A percentile compares a stretch with the other conserved stretches of the same genome.
phyloP scores from a whole-genome alignment of 2,888 invertebrate species.

The Pyrrhia umbra region DNA sequence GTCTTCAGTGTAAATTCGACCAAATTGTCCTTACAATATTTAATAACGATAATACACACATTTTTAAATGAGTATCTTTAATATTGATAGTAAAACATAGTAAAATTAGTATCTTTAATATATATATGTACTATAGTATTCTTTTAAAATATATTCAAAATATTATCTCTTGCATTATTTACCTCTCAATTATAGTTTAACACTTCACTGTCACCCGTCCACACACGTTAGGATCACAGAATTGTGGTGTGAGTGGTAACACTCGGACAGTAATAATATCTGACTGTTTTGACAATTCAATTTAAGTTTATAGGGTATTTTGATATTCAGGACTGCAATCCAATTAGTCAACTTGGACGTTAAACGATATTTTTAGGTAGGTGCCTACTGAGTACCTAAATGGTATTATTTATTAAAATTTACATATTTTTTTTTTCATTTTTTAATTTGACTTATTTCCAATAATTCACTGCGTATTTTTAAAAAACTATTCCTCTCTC shows the following conservation, averaged over 20 bases:
- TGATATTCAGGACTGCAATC: conserved; percentile 9
- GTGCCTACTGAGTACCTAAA: background rate
- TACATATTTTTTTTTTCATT: too few relatives aligned
- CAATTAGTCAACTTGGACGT: conserved; percentile 14
- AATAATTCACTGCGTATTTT: too few relatives aligned
- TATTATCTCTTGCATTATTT: background rate
- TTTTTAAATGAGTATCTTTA: too few relatives aligned
- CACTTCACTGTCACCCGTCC: background rate
- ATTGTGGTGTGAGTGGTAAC: conserved; percentile 28
- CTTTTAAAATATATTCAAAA: background rate
- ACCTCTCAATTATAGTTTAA: conserved; percentile 8
- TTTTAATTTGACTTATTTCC: too few relatives aligned
- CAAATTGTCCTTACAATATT: too few relatives aligned
- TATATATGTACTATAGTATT: too few relatives aligned
- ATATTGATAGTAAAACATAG: too few relatives aligned
- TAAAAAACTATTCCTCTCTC: too few relatives aligned
- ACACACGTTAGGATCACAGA: conserved; percentile 24
- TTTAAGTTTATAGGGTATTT: conserved; percentile 6
- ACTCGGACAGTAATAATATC: conserved; percentile 21
- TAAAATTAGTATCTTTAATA: too few relatives aligned
- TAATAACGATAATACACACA: too few relatives aligned
- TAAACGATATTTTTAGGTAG: conserved; percentile 8
- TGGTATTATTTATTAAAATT: background rate
- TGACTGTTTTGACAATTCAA: conserved; percentile 4
- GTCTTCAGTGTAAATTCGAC: too few relatives aligned